Evolutionary conservation across 1,140 invertebrate genomes (phyloP), one percentile per base, ranked within the genome.

Genomic region (Lepidurus arcticus): DNA sequence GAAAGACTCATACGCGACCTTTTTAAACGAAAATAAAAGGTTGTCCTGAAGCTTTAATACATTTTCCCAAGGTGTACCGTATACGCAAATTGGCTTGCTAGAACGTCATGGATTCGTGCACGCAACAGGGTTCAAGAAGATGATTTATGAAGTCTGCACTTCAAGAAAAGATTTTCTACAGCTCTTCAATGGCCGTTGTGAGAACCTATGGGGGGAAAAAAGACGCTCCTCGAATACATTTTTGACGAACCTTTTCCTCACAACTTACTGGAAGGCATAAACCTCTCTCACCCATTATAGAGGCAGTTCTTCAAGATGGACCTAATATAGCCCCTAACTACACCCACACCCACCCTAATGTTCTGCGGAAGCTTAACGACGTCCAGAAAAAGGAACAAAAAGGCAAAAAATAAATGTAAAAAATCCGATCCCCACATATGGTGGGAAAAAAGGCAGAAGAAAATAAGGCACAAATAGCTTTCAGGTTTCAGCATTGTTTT

Each of bases 401-500:
- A 78, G 42, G 10, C 9, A 9, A n/a, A 74, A 16, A 21, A 79
- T 11, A 21, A 79, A 24, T n/a, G n/a, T n/a, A n/a, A 8, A 79
- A 65, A 13, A 75, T 16, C 7, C 73, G 34, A n/a, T 11, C 42
- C 5, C 79, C 11, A 78, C 11, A 78, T 45, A 42, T 8, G 34
- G 13, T 42, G 34, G 16, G 73, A 42, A 73, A 26, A 34, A 16
- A 26, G 11, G 9, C 34, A 45, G 73, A 21, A 78, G 47, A 75
- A 73, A 53, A 75, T 24, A 44, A 78, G 16, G 45, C 45, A 47
- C 10, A 47, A 16, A 11, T 11, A 47, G 16, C 45, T 11, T 47
- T 10, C 45, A 16, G 16, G 45, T 10, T 16, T 76, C 24, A 91
- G 89, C 77, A 85, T 84, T 81, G 88, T 88, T 85, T 89, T 90